Conservation (phyloP, 1,140 invertebrate genomes). For the Drosophila guanche region DNA sequence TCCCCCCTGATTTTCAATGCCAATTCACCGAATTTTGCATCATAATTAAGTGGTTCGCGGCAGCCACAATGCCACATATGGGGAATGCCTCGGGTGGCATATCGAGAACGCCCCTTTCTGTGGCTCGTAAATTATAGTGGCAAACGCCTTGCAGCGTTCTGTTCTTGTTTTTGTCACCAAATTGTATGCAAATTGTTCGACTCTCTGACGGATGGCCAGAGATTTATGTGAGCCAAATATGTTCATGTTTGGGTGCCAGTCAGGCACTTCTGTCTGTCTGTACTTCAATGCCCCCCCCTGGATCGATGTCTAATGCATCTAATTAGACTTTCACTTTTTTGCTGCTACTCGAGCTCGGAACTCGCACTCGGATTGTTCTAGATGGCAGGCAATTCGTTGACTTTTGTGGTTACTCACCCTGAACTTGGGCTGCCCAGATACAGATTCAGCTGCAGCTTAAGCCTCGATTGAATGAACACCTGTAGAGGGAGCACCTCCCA, state of each 20-base stretch:
- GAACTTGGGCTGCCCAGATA: conserved; percentile 56
- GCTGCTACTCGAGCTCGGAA: conserved; percentile 3
- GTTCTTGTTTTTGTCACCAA: conserved; percentile 59
- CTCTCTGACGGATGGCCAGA: conserved; percentile 39
- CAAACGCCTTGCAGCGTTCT: conserved; percentile 28
- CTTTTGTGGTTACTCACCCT: conserved; percentile 69
- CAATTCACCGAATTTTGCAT: conserved; percentile 59
- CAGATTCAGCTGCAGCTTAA: conserved; percentile 18
- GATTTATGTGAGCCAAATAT: conserved; percentile 58
- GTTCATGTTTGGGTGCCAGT: conserved; percentile 26
- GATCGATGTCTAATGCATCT: conserved; percentile 13
- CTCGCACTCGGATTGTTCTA: conserved; percentile 58
- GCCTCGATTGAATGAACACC: conserved; percentile 52
- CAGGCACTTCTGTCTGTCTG: neutral
- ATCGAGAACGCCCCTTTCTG: conserved; percentile 49
- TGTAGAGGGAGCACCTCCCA: conserved; percentile 22
- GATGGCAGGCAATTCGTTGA: conserved; percentile 38
- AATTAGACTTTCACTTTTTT: conserved; percentile 71
- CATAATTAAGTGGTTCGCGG: conserved; percentile 70
- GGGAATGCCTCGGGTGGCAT: neutral
- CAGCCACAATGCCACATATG: conserved; percentile 8
- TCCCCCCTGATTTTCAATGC: conserved; percentile 54
- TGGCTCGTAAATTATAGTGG: conserved; percentile 65
- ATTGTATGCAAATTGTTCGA: conserved; percentile 67
- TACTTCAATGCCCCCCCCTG: neutral